A percentile compares a stretch with the other conserved stretches of the same genome.
phyloP scores from a whole-genome alignment of 37 sponge, comb jelly and placozoan genomes.

The Oopsacas minuta region DNA sequence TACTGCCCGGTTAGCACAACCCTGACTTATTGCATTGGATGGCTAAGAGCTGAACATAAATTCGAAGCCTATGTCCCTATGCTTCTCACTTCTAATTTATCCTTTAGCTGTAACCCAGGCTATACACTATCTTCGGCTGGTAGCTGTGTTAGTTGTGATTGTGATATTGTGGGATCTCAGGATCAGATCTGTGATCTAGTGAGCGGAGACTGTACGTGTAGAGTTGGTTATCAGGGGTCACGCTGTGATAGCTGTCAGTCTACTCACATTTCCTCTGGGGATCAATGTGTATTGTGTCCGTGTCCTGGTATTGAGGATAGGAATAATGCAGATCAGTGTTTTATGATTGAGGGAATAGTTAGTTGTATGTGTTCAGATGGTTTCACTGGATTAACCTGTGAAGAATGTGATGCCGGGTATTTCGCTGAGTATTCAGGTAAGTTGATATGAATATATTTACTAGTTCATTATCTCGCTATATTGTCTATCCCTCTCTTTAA shows the following conservation, averaged over 20 bases:
- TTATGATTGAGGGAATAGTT: not conserved
- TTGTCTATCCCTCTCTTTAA: too few relatives aligned
- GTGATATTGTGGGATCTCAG: not conserved
- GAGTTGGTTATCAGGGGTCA: not conserved
- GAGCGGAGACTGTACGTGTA: not conserved
- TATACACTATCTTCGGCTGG: not conserved
- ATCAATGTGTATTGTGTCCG: not conserved
- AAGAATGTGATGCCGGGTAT: not conserved
- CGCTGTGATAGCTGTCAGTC: not conserved
- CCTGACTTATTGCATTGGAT: not conserved
- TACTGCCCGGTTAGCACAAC: not conserved
- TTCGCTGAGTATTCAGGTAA: not conserved
- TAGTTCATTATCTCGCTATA: too few relatives aligned
- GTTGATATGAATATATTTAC: too few relatives aligned
- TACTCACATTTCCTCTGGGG: not conserved
- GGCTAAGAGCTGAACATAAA: too few relatives aligned
- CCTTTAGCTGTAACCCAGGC: not conserved
- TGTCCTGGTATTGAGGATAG: not conserved
- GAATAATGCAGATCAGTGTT: not conserved
- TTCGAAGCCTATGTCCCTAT: too few relatives aligned
- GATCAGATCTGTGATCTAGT: not conserved
- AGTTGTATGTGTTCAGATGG: not conserved
- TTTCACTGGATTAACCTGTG: not conserved
- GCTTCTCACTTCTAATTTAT: not conserved
- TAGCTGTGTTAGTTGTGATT: not conserved